Evolutionary conservation across 2,113 vertebrate genomes (phyloP).

Genomic region (Phocoena sinus): DNA sequence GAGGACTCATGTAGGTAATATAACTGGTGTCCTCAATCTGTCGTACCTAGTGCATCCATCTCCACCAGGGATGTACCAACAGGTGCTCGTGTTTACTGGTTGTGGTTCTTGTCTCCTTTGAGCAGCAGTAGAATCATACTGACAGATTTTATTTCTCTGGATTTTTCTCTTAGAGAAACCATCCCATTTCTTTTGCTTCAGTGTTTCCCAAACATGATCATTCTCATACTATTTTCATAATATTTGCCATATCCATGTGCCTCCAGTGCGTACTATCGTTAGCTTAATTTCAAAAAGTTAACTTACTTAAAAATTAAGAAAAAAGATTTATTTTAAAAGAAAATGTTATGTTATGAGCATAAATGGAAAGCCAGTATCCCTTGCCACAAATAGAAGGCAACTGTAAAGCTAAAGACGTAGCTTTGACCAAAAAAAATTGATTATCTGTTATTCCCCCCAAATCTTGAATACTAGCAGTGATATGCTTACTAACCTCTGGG

Average conservation of each 20-base stretch:
- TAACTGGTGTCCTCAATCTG: neutral
- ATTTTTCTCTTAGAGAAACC: neutral
- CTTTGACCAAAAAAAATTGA: neutral
- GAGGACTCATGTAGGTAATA: neutral
- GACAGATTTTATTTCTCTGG: neutral
- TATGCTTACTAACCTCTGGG: neutral
- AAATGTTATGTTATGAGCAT: neutral
- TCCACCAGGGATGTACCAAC: neutral
- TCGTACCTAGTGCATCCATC: rapidly evolving
- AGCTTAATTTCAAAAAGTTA: neutral
- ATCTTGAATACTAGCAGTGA: neutral
- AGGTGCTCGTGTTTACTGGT: neutral
- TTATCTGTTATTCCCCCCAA: neutral
- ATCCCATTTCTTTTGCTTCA: neutral
- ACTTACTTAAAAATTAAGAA: neutral
- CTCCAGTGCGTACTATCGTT: neutral
- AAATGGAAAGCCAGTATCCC: neutral
- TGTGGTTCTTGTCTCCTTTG: neutral
- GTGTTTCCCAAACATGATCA: neutral
- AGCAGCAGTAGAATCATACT: neutral
- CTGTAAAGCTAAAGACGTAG: neutral
- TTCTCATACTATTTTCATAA: neutral
- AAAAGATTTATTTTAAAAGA: neutral
- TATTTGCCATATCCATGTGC: neutral
- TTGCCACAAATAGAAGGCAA: neutral